phyloP scores from a whole-genome alignment of 2,113 vertebrate genomes.

The Hirundichthys speculiger region DNA sequence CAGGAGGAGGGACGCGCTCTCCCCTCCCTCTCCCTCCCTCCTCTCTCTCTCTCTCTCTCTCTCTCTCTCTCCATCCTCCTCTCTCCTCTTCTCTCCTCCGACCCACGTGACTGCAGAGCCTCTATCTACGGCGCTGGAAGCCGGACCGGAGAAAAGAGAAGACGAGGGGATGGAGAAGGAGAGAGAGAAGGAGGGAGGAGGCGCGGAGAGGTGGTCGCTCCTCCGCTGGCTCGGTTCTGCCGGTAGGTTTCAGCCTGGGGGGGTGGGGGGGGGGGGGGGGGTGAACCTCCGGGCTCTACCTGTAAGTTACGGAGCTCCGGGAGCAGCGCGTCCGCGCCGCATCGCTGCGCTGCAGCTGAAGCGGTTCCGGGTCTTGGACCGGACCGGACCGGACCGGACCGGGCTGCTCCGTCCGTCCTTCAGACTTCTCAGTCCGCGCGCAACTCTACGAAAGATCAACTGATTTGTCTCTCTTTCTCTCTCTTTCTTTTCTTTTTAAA shows the following conservation, averaged over 20 bases:
- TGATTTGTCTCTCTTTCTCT: too few species aligned
- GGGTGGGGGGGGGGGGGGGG: slow-evolving; percentile 36
- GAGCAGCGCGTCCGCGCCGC: too few species aligned
- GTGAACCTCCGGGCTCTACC: background rate
- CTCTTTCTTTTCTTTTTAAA: too few species aligned
- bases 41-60: slow-evolving; percentile 28
- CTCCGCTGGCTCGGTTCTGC: too few species aligned
- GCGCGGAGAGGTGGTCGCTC: slow-evolving; percentile 8
- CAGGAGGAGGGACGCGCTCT: slow-evolving; percentile 66
- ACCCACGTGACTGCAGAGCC: slow-evolving; percentile 92
- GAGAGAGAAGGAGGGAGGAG: slow-evolving; percentile 35
- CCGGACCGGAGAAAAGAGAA: slow-evolving; percentile 69
- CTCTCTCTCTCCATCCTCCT: slow-evolving; percentile 54
- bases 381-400: too few species aligned
- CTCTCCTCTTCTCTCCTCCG: slow-evolving; percentile 41
- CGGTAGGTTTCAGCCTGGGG: too few species aligned
- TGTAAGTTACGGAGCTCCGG: background rate
- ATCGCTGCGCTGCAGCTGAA: background rate
- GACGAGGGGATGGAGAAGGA: slow-evolving; percentile 46
- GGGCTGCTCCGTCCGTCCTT: too few species aligned
- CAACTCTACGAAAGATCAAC: too few species aligned
- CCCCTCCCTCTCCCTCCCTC: slow-evolving; percentile 43
- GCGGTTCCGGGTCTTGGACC: background rate
- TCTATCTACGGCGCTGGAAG: slow-evolving; percentile 76
- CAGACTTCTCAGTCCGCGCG: background rate